Conservation (phyloP, 2,113 vertebrate genomes). For the Nothocercus julius region DNA sequence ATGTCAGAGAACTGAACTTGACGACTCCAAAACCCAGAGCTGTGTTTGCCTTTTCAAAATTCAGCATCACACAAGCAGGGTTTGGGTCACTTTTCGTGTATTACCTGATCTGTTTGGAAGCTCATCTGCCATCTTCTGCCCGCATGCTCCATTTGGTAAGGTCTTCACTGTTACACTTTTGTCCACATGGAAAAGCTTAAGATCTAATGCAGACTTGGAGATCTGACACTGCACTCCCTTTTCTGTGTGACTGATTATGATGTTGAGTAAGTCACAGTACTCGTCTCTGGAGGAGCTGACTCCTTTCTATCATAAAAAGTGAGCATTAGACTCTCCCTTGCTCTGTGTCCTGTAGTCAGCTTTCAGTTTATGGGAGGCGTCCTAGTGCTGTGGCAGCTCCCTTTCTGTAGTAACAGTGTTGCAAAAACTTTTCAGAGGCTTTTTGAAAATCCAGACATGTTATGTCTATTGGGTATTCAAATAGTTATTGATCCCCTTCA, state of each 20-base stretch:
- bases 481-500: background rate
- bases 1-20: background rate
- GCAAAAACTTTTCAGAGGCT: background rate
- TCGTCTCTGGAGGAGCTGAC: background rate
- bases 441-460: background rate
- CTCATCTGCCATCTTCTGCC: background rate
- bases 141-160: background rate
- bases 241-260: background rate
- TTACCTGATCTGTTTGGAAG: background rate
- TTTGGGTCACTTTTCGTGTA: background rate
- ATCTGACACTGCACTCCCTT: background rate
- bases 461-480: background rate
- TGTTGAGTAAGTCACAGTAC: background rate
- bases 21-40: background rate
- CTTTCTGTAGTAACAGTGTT: background rate
- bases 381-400: background rate
- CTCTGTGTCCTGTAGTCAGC: background rate
- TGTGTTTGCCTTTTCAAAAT: background rate
- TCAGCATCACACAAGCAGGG: background rate
- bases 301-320: background rate
- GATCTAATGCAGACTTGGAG: background rate
- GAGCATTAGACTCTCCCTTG: background rate
- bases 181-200: background rate
- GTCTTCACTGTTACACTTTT: background rate
- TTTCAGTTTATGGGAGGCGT: background rate